Evolutionary conservation across 2,797 vertebrate genomes (phyloP).

Genomic region (Phoxinus dragarum): DNA sequence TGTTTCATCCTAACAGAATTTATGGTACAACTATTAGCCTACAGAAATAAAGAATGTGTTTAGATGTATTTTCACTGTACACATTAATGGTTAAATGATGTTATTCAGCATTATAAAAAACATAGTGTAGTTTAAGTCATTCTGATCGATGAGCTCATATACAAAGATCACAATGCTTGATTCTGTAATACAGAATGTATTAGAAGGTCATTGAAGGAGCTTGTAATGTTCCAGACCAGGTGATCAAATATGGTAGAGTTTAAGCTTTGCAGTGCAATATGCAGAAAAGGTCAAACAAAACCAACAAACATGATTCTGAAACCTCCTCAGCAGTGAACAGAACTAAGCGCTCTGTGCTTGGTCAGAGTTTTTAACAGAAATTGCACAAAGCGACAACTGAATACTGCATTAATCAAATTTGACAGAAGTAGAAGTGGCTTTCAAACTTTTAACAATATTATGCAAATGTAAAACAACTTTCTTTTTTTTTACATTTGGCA

Average conservation of each 20-base stretch:
- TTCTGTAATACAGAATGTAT: conserved; percentile 14
- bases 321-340: neutral
- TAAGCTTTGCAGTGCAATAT: conserved; percentile 38
- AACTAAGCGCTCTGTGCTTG: neutral
- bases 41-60: neutral
- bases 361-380: neutral
- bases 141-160: conserved; percentile 39
- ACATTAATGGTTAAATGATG: neutral
- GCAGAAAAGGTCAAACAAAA: conserved; percentile 54
- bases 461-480: neutral
- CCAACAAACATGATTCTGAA: conserved; percentile 39
- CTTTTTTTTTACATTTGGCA: neutral
- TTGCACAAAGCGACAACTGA: neutral
- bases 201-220: conserved; percentile 33
- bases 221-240: conserved; percentile 45
- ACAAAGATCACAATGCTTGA: conserved; percentile 30
- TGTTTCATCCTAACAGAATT: neutral
- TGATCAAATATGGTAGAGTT: conserved; percentile 54
- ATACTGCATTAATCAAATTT: neutral
- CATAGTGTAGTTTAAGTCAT: conserved; percentile 7
- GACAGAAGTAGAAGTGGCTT: neutral
- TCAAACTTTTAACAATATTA: neutral
- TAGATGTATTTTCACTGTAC: neutral
- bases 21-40: neutral
- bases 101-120: conserved; percentile 27